phyloP scores from a whole-genome alignment of 2,888 invertebrate genomes.

The Pegoplata infirma region DNA sequence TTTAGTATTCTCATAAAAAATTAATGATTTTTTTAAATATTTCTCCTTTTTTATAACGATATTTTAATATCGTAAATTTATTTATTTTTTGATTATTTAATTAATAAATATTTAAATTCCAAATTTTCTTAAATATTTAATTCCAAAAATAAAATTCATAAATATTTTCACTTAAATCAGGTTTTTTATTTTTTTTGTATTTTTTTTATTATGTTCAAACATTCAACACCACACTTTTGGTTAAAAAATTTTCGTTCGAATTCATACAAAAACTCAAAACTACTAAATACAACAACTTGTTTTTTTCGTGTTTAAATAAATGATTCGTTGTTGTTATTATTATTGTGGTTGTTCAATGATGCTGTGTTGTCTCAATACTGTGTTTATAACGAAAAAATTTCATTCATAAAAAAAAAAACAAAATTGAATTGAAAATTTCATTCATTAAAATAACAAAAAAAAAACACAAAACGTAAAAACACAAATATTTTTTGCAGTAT shows the following conservation, averaged over 20 bases:
- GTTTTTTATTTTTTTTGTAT: constrained; percentile 30
- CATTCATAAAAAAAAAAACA: constrained; percentile 60
- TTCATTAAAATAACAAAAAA: constrained; percentile 51
- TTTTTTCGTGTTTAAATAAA: constrained; percentile 35
- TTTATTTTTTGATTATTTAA: neutral
- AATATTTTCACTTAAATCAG: constrained; percentile 54
- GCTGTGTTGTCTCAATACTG: constrained; percentile 19
- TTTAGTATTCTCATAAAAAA: too few relatives aligned
- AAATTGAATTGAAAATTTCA: constrained; percentile 55
- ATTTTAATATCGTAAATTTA: neutral
- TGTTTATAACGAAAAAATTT: constrained; percentile 45
- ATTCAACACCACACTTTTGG: constrained; percentile 30
- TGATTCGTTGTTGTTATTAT: constrained; percentile 18
- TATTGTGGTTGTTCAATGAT: constrained; percentile 21
- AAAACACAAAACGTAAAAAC: constrained; percentile 20
- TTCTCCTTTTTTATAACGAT: too few relatives aligned
- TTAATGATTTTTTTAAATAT: too few relatives aligned
- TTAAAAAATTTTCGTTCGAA: constrained; percentile 36
- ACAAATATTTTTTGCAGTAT: constrained; percentile 37
- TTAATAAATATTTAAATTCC: neutral
- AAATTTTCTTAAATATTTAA: constrained; percentile 2
- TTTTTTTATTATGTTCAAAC: constrained; percentile 30
- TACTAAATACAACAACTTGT: constrained; percentile 45
- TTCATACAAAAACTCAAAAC: constrained; percentile 27
- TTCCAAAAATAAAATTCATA: constrained; percentile 9